A percentile compares a stretch with the other conserved stretches of the same genome.
These are phyloP conservation scores for Thyatira batis DNA, from an alignment of 2,888 invertebrate genomes.

Conservation along the genomic window DNA sequence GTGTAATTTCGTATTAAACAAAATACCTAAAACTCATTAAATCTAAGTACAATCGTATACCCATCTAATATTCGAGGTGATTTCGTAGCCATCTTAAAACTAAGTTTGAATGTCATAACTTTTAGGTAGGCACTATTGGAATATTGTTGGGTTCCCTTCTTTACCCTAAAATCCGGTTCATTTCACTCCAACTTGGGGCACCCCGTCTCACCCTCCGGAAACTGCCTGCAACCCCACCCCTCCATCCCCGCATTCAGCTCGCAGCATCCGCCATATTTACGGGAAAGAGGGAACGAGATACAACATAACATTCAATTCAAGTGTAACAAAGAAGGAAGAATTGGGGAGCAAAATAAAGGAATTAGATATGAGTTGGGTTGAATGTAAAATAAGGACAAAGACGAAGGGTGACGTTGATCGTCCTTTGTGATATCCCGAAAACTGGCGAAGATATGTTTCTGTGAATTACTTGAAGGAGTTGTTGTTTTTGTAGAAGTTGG, in stretches of 20 bases:
- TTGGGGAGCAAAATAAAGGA: slow-evolving; percentile 53
- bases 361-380: slow-evolving; percentile 49
- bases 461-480: background rate
- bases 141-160: slow-evolving; percentile 50
- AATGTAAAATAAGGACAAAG: slow-evolving; percentile 59
- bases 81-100: background rate
- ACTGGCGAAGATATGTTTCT: slow-evolving; percentile 2
- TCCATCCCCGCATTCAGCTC: slow-evolving; percentile 40
- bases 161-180: slow-evolving; percentile 58
- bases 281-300: slow-evolving; percentile 35
- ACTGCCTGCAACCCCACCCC: slow-evolving; percentile 40
- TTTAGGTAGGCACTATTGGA: background rate
- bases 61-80: background rate
- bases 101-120: background rate
- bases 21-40: background rate
- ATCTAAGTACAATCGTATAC: background rate
- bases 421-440: slow-evolving; percentile 38
- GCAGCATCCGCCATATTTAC: slow-evolving; percentile 77
- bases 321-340: slow-evolving; percentile 29
- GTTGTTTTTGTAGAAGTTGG: background rate
- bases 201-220: slow-evolving; percentile 64
- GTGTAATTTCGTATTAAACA: too few species aligned
- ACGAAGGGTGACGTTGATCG: slow-evolving; percentile 46
- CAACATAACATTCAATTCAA: slow-evolving; percentile 2
- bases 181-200: slow-evolving; percentile 56